phyloP scores from a whole-genome alignment of 2,888 invertebrate genomes.

The Dysmachus trigonus region DNA sequence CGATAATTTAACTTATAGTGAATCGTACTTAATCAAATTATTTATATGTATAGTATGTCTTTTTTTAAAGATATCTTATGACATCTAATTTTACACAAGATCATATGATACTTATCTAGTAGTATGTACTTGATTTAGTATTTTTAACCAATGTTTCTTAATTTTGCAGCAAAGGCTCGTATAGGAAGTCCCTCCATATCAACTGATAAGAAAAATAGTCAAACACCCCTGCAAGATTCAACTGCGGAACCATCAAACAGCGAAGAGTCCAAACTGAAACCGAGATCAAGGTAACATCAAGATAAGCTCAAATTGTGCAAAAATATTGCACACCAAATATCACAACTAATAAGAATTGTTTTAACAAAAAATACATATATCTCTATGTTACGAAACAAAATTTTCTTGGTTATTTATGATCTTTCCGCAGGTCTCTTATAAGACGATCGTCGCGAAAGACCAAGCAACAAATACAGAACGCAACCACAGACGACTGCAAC shows the following conservation, averaged over 20 bases:
- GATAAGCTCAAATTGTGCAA: neutral
- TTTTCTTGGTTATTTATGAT: neutral
- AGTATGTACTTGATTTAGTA: neutral
- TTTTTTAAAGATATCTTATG: no score
- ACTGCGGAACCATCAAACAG: slow-evolving; percentile 57
- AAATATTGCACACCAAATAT: neutral
- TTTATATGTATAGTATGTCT: no score
- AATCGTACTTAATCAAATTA: no score
- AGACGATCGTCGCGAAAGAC: slow-evolving; percentile 81
- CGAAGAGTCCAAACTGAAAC: slow-evolving; percentile 68
- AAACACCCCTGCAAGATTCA: slow-evolving; percentile 55
- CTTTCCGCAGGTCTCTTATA: slow-evolving; percentile 72
- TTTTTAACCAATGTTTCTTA: neutral
- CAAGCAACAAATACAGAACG: slow-evolving; percentile 79
- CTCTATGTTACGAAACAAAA: neutral
- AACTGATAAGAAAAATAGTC: slow-evolving; percentile 56
- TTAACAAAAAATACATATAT: neutral
- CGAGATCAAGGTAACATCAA: slow-evolving; percentile 67
- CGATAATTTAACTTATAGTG: no score
- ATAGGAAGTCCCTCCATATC: slow-evolving; percentile 62
- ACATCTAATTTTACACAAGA: no score
- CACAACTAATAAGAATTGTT: neutral
- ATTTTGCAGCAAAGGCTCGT: slow-evolving; percentile 60
- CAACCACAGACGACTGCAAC: slow-evolving; percentile 75
- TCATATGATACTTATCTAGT: neutral